phyloP scores from a whole-genome alignment of 2,888 invertebrate species.

The Tillus elongatus region DNA sequence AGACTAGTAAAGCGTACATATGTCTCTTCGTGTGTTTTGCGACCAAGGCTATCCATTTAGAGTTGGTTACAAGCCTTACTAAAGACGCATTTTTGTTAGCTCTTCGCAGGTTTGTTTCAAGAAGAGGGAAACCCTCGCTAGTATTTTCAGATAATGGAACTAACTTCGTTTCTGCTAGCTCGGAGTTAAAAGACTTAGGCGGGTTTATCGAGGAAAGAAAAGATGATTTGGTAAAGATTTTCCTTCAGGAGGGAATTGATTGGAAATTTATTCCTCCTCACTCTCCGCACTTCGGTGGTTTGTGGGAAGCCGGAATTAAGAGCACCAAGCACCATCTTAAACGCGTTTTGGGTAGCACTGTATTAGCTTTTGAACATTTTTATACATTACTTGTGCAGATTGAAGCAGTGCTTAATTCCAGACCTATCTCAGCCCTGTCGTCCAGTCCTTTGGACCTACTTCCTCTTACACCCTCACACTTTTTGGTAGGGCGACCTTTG shows the following conservation, averaged over 20 bases:
- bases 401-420: slow-evolving; percentile 15
- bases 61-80: no score
- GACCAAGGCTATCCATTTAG: no score
- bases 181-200: slow-evolving; percentile 14
- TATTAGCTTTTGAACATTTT: slow-evolving; percentile 15
- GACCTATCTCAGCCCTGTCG: no score
- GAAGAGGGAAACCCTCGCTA: slow-evolving; percentile 16
- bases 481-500: slow-evolving; percentile 12
- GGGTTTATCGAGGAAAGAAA: slow-evolving; percentile 21
- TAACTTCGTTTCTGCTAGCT: slow-evolving; percentile 21
- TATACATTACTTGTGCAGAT: slow-evolving; percentile 14
- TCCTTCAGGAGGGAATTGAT: slow-evolving; percentile 3
- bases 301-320: slow-evolving; percentile 17
- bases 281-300: slow-evolving; percentile 26
- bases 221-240: slow-evolving; percentile 18
- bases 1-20: slow-evolving; percentile 13
- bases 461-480: slow-evolving; percentile 16
- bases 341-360: no score
- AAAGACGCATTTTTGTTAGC: slow-evolving; percentile 19
- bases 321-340: slow-evolving; percentile 23
- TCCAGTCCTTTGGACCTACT: slow-evolving; percentile 12
- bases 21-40: slow-evolving; percentile 15
- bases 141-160: slow-evolving; percentile 22
- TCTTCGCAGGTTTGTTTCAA: slow-evolving; percentile 18
- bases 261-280: slow-evolving; percentile 26